phyloP scores from a whole-genome alignment of 2,888 invertebrate species.

The Nomada goodeniana region DNA sequence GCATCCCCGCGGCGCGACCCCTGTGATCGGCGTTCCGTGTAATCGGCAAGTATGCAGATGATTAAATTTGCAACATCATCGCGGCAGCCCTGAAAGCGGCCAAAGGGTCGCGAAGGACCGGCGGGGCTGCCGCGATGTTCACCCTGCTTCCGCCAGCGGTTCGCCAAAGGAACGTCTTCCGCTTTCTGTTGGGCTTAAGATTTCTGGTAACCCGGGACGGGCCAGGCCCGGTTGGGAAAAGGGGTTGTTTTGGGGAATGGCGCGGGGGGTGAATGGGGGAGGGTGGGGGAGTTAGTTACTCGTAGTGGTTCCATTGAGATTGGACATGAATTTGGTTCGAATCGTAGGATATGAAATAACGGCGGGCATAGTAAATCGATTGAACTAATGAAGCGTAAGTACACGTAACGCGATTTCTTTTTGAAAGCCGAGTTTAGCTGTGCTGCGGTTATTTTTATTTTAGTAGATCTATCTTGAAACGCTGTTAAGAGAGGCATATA shows the following conservation, averaged over 20 bases:
- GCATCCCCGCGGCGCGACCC: constrained; percentile 77
- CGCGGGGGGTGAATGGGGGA: no score
- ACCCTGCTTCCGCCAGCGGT: constrained; percentile 78
- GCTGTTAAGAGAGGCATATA: no score
- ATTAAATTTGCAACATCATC: constrained; percentile 85
- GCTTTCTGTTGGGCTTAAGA: constrained; percentile 55
- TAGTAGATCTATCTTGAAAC: no score
- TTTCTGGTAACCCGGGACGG: constrained; percentile 26
- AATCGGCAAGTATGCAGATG: constrained; percentile 85
- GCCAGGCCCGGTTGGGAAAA: neutral
- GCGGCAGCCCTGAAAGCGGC: constrained; percentile 80
- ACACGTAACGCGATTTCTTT: no score
- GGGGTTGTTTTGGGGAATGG: neutral
- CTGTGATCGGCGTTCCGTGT: constrained; percentile 84
- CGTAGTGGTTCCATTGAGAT: no score
- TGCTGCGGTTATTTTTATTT: no score
- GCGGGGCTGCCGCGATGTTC: constrained; percentile 38
- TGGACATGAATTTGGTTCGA: no score
- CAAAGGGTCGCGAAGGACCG: constrained; percentile 63
- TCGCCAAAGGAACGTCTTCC: constrained; percentile 76
- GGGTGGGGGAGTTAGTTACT: no score
- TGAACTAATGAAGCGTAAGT: no score
- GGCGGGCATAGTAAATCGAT: no score
- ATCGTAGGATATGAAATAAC: no score
- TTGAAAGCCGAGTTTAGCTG: no score